Conservation (phyloP, 2,888 invertebrate genomes). For the Cheilosia variabilis region DNA sequence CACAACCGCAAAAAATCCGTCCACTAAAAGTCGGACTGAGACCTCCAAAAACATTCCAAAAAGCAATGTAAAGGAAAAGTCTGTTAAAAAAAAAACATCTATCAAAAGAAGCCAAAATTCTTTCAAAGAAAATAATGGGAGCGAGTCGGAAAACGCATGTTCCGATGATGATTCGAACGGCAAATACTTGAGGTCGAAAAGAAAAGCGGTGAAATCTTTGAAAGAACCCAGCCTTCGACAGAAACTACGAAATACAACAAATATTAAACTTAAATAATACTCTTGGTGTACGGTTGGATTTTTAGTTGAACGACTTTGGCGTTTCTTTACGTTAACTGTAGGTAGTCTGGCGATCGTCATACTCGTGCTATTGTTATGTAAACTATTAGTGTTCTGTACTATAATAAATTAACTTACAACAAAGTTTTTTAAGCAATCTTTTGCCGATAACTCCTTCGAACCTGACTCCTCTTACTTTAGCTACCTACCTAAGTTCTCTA, state of each 20-base stretch:
- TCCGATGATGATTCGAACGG: conserved; percentile 41
- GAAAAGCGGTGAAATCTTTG: conserved; percentile 7
- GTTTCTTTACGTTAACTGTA: neutral
- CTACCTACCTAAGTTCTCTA: no score
- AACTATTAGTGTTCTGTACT: neutral
- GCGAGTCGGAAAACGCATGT: conserved; percentile 35
- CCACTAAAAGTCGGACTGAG: neutral
- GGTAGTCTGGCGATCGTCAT: neutral
- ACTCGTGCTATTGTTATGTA: neutral
- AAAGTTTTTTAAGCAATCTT: no score
- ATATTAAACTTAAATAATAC: conserved; percentile 28
- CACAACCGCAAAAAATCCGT: neutral
- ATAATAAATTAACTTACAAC: no score
- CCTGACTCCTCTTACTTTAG: no score
- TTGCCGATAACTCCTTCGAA: no score
- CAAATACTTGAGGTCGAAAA: conserved; percentile 7
- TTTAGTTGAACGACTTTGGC: neutral
- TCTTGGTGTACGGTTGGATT: neutral
- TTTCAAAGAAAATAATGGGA: conserved; percentile 44
- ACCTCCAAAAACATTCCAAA: neutral
- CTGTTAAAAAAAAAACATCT: neutral
- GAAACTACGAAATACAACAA: conserved; percentile 62
- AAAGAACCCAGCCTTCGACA: conserved; percentile 54
- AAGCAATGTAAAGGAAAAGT: neutral
- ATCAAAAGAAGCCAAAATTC: neutral